These are phyloP conservation scores for Meandrina meandrites DNA, from an alignment of 92 coral and sea anemone species.

Conservation along the genomic window DNA sequence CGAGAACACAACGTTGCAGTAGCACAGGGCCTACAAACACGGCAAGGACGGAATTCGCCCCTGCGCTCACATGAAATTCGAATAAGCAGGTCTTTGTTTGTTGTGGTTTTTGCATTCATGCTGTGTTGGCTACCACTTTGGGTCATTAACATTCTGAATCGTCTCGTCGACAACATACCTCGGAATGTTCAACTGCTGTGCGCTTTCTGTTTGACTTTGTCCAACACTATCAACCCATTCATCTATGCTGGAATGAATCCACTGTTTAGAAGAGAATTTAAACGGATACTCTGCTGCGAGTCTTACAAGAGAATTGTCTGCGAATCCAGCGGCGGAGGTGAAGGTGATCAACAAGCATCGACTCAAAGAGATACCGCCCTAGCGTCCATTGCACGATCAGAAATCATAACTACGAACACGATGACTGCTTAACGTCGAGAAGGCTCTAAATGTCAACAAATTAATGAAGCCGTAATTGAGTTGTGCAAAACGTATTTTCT, in stretches of 20 bases:
- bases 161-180: neutral
- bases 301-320: neutral
- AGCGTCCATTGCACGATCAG: no score
- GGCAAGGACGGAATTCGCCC: neutral
- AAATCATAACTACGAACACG: no score
- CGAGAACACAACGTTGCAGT: neutral
- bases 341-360: no score
- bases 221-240: constrained; percentile 4
- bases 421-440: no score
- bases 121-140: constrained; percentile 14
- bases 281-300: neutral
- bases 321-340: no score
- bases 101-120: constrained; percentile 4
- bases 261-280: neutral
- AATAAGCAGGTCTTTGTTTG: neutral
- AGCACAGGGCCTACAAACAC: neutral
- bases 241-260: constrained; percentile 12
- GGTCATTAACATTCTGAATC: neutral
- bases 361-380: no score
- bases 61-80: constrained; percentile 1
- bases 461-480: no score
- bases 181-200: neutral
- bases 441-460: no score
- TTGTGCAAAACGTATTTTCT: no score
- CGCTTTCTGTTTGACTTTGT: neutral